Evolutionary conservation across 1,140 invertebrate genomes (phyloP).

Genomic region (Bombus polaris): DNA sequence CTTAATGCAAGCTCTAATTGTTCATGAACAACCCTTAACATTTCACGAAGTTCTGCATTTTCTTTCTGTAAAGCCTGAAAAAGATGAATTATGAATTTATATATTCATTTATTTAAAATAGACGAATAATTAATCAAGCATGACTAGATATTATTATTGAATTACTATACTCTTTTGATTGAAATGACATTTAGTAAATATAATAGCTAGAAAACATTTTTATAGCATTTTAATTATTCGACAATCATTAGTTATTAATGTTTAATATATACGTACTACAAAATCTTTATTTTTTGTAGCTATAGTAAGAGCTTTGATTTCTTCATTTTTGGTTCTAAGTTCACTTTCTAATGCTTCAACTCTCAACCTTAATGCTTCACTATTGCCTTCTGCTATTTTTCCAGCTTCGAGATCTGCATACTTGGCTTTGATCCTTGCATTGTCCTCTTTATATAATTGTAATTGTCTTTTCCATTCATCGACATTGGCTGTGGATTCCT

Average conservation of each 20-base stretch:
- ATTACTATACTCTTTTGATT: not conserved
- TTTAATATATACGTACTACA: constrained; percentile 70
- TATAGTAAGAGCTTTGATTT: constrained; percentile 85
- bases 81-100: constrained; percentile 31
- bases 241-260: not conserved
- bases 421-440: constrained; percentile 92
- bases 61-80: constrained; percentile 87
- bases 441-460: constrained; percentile 98
- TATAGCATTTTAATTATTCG: not conserved
- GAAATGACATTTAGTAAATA: not conserved
- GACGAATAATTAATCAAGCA: too few relatives aligned
- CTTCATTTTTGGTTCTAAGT: constrained; percentile 90
- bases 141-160: not conserved
- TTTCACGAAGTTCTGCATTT: constrained; percentile 88
- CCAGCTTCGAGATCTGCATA: constrained; percentile 89
- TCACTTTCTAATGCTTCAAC: constrained; percentile 90
- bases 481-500: constrained; percentile 98
- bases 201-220: not conserved
- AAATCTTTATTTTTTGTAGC: constrained; percentile 82
- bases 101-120: not conserved
- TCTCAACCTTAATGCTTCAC: constrained; percentile 87
- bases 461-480: constrained; percentile 99
- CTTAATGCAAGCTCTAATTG: constrained; percentile 92
- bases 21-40: constrained; percentile 89
- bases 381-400: constrained; percentile 83